Percentiles rank a stretch among this genome's conserved stretches.
Conservation (phyloP, 2,113 vertebrate genomes). For the Crypturellus undulatus region DNA sequence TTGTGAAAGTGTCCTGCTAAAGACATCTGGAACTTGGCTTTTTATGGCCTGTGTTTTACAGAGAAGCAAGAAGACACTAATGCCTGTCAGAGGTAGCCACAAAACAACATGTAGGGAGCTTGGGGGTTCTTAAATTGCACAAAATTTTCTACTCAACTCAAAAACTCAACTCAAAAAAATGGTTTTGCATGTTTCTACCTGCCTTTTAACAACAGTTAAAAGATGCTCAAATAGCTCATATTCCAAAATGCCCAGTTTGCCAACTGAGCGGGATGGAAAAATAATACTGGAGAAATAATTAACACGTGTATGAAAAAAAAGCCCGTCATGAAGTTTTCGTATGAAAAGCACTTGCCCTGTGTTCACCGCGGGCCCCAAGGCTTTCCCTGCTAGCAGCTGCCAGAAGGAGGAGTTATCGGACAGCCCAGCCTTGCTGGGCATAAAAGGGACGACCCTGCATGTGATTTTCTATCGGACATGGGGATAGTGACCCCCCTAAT, state of each 20-base stretch:
- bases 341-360: no score
- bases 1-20: neutral
- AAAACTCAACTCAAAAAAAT: neutral
- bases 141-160: neutral
- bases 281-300: neutral
- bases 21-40: neutral
- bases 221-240: neutral
- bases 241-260: neutral
- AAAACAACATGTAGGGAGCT: neutral
- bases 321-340: neutral
- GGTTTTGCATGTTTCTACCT: neutral
- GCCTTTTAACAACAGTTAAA: neutral
- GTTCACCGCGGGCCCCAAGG: no score
- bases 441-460: no score
- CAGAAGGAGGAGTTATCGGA: neutral
- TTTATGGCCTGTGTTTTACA: neutral
- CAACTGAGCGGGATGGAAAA: neutral
- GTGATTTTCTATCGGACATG: neutral
- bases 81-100: neutral
- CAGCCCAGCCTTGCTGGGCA: neutral
- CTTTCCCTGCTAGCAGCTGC: neutral
- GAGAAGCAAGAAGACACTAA: neutral
- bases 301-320: neutral
- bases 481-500: neutral
- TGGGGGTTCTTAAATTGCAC: neutral